Percentiles rank a stretch among this genome's conserved stretches.
These are phyloP conservation scores for Leuciscus idus DNA, from an alignment of 2,113 vertebrate species.

Conservation along the genomic window DNA sequence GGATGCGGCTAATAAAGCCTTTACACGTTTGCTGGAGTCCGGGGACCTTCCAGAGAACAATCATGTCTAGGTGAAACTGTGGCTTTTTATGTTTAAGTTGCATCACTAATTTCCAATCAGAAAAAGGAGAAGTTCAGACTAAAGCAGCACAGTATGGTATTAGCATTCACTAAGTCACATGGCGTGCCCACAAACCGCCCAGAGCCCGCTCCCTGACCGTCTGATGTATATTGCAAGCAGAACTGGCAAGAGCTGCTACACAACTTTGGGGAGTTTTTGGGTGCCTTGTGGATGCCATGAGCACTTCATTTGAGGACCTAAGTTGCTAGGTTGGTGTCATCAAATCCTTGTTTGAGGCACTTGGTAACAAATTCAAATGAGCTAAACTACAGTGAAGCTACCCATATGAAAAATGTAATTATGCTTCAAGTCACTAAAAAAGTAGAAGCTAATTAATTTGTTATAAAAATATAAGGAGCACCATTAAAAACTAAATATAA, in stretches of 20 bases:
- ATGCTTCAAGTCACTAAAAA: neutral
- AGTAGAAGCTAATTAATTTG: neutral
- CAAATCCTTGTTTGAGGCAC: neutral
- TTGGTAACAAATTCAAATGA: neutral
- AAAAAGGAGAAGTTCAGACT: neutral
- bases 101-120: neutral
- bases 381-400: neutral
- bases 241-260: neutral
- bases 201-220: neutral
- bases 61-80: slow-evolving; percentile 39
- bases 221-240: neutral
- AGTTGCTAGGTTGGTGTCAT: neutral
- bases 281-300: neutral
- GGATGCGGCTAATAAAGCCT: slow-evolving; percentile 79
- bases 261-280: neutral
- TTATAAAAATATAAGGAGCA: neutral
- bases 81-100: slow-evolving; percentile 40
- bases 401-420: neutral
- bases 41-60: slow-evolving; percentile 62
- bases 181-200: neutral
- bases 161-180: neutral
- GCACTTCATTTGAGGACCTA: neutral
- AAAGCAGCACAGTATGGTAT: neutral
- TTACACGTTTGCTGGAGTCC: slow-evolving; percentile 72
- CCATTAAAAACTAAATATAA: neutral